Evolutionary conservation across 2,113 vertebrate genomes (phyloP), one percentile per base, ranked within the genome.

Genomic region (Tinamus guttatus): DNA sequence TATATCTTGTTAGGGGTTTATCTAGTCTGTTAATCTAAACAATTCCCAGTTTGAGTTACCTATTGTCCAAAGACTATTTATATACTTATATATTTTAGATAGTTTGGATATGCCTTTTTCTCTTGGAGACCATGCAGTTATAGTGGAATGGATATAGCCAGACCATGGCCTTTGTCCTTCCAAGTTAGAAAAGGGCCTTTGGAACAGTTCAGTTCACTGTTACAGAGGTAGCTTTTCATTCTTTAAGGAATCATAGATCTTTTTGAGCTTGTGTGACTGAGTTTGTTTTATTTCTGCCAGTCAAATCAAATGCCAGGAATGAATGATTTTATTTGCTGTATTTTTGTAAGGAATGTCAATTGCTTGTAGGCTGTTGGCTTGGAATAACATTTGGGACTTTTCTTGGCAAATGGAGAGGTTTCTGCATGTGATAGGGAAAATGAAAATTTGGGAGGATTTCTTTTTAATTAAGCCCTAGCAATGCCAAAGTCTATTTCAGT

Each of bases 31-130:
- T 56, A 7, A 56, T 60, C 58, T 21, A 60, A 60, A 60, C 32
- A 43, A 0, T 65, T 77, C 21, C 0, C 1, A n/a, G 27, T 59
- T 64, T 45, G 58, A 77, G 6, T 21, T 59, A 32, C 1, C 52
- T 36, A 36, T 19, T 49, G 34, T 21, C 62, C 13, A 49, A 34
- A 30, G 43, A 18, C 21, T 34, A 9, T 60, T 45, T n/a, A 52
- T 16, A 34, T 49, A 49, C 49, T 49, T 49, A 49, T 11, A 49
- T 24, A 49, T 49, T 12, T 12, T n/a, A 45, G 43, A 12, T 45
- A 30, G 8, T 68, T 28, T 34, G 36, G 38, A 2, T 47, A 20
- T 25, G 32, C 45, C 21, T 45, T 15, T 73, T 80, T 24, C 6
- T 56, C 60, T 74, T 69, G 54, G 69, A 49, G 56, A 36, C 5